Evolutionary conservation across 2,888 invertebrate genomes (phyloP).

Genomic region (Cephus pygmeus): DNA sequence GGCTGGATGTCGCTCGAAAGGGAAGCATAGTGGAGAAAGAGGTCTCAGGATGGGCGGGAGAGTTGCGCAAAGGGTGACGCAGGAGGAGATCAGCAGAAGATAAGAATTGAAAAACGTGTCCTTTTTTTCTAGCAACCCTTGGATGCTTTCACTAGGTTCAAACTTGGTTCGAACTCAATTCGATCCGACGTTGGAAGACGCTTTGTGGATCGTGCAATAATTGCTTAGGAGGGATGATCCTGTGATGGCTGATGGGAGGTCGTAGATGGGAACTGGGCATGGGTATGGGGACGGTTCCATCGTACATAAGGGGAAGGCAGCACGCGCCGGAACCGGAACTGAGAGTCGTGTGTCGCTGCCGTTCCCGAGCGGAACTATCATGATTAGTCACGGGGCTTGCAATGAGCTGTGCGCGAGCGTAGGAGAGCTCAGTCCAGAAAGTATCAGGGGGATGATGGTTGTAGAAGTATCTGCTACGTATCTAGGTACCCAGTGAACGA

Average conservation of each 20-base stretch:
- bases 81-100: constrained; percentile 15
- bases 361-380: constrained; percentile 66
- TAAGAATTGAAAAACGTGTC: not conserved
- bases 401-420: constrained; percentile 42
- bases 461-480: not conserved
- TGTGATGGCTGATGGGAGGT: not conserved
- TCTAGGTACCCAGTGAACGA: not conserved
- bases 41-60: constrained; percentile 26
- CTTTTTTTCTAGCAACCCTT: not conserved
- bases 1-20: constrained; percentile 30
- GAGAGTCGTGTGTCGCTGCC: constrained; percentile 64
- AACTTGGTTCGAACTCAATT: not conserved
- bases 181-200: constrained; percentile 21
- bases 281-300: not conserved
- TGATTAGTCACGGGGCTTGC: constrained; percentile 65
- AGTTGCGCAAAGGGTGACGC: constrained; percentile 12
- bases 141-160: not conserved
- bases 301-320: constrained; percentile 30
- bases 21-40: constrained; percentile 30
- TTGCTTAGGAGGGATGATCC: constrained; percentile 37
- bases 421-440: constrained; percentile 3
- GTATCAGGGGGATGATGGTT: constrained; percentile 13
- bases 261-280: not conserved
- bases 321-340: constrained; percentile 65
- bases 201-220: constrained; percentile 62